Percentiles rank a stretch among this genome's conserved stretches.
These are phyloP conservation scores for Microchirus variegatus DNA, from an alignment of 2,797 vertebrate species.

Conservation along the genomic window DNA sequence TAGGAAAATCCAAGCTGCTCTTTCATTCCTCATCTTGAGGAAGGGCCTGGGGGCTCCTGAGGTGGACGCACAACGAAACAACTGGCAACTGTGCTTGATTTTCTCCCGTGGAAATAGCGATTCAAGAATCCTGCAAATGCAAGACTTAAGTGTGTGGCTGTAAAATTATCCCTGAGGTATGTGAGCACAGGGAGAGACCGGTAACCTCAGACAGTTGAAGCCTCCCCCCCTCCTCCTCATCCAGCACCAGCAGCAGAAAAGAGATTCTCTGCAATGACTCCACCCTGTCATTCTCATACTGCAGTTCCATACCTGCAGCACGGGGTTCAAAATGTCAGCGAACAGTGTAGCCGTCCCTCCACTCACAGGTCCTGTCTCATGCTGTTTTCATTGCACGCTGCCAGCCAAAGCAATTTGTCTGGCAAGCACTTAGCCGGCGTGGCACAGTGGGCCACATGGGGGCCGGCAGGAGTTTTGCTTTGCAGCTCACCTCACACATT, in stretches of 20 bases:
- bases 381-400: constrained; percentile 57
- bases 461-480: constrained; percentile 52
- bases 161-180: constrained; percentile 30
- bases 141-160: constrained; percentile 17
- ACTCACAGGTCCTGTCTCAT: constrained; percentile 62
- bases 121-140: constrained; percentile 31
- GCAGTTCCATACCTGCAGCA: constrained; percentile 20
- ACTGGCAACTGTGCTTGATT: constrained; percentile 27
- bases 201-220: constrained; percentile 22
- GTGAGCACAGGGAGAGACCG: constrained; percentile 26
- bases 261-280: constrained; percentile 34
- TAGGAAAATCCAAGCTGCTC: constrained; percentile 42
- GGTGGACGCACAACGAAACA: constrained; percentile 36
- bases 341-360: constrained; percentile 42
- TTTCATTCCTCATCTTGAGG: constrained; percentile 40
- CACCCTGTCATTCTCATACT: constrained; percentile 29
- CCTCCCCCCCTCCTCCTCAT: not conserved
- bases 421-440: constrained; percentile 69
- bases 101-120: constrained; percentile 22
- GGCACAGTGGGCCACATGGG: constrained; percentile 48
- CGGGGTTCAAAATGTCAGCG: constrained; percentile 40
- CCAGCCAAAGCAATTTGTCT: constrained; percentile 79
- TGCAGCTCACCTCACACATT: constrained; percentile 57
- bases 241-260: constrained; percentile 5
- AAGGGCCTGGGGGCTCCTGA: constrained; percentile 40